Conservation (phyloP, 2,797 vertebrate species). For the Lepus oiostolus region DNA sequence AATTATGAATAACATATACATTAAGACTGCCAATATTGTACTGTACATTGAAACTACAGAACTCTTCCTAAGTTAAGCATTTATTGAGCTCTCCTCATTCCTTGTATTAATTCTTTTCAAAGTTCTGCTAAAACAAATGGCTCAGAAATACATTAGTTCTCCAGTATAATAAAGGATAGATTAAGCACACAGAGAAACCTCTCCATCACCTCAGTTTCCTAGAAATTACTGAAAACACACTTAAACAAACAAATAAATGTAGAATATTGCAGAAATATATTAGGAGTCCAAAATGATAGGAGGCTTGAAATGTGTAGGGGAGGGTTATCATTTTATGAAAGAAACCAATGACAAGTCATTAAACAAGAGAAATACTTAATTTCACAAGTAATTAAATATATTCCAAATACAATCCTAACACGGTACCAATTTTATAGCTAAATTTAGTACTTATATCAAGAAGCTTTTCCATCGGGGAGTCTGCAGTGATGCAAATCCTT, state of each 20-base stretch:
- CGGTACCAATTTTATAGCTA: background rate
- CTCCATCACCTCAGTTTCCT: background rate
- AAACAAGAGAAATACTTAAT: background rate
- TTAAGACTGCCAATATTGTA: background rate
- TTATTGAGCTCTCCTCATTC: background rate
- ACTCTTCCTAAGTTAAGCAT: background rate
- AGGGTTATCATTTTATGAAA: background rate
- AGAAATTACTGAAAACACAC: background rate
- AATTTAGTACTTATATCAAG: background rate
- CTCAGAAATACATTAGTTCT: background rate
- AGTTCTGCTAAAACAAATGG: background rate
- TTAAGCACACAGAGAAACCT: background rate
- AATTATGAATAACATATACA: background rate
- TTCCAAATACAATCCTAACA: background rate
- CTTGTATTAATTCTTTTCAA: background rate
- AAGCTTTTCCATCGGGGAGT: background rate
- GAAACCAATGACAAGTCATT: background rate
- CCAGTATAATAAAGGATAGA: background rate
- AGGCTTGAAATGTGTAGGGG: background rate
- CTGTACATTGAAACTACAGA: background rate
- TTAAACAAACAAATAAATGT: background rate
- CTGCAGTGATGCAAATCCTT: background rate
- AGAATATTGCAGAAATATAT: background rate
- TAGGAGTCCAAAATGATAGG: background rate
- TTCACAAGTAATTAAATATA: slow-evolving; percentile 9